Base-by-base conservation (phyloP, 2,113 vertebrate species). In the Phycodurus eques region DNA sequence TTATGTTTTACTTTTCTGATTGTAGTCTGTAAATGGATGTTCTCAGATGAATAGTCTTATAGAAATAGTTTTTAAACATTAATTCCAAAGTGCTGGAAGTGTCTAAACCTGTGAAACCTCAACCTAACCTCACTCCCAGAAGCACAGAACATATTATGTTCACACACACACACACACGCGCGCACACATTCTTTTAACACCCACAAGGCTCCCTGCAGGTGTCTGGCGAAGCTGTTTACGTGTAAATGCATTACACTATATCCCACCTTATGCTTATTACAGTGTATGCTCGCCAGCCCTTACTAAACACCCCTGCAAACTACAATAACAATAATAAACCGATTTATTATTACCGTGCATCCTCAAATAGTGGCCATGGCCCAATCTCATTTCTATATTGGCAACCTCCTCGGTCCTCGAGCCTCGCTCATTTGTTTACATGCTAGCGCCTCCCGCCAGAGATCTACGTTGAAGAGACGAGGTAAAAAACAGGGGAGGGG, bases 61-160 rank as follows among this genome's bases (percentile, higher is more conserved):
- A 60, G 64, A 8, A 8, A 57, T 47, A 64, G 42, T 60, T 71
- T 61, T 19, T 39, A 5, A 61, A 71, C 68, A 76, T 80, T 80
- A 71, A 72, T 81, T 73, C 62, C 76, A 9, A 19, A 4, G 33
- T 7, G 72, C 27, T 72, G 63, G 73, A 82, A 68, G 73, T 77
- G 67, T 56, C 64, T 88, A 80, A 86, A 85, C 84, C 81, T 82
- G 54, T 88, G 82, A 87, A 86, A 86, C 81, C 61, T 27, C 13
- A 49, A 27, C 71, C 65, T 79, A 73, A 84, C 81, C 72, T 84
- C 68, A 74, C 65, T 70, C 70, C 71, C 77, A 0, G 65, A 70
- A 56, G 77, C 74, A 60, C 68, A 71, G 57, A 74, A 46, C 56
- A 15, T 39, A 39, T 39, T 81, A 82, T 65, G 70, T 51, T 59